Base-by-base conservation (phyloP, 2,113 vertebrate genomes). In the Dissostichus mawsoni region DNA sequence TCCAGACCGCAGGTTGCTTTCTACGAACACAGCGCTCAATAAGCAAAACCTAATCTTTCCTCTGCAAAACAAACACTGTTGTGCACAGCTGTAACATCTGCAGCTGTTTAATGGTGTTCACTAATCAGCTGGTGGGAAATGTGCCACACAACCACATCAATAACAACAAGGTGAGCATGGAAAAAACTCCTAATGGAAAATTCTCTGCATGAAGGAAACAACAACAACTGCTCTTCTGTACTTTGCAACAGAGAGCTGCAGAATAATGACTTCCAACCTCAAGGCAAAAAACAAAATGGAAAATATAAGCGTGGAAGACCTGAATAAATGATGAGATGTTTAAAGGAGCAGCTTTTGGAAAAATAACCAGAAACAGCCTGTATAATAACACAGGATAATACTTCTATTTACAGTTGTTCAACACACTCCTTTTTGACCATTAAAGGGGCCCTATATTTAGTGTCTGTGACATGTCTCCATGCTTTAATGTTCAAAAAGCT, bases 141-240 rank as follows among this genome's bases (percentile, higher is more conserved):
- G 82, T 61, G 82, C 45, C 53, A 62, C 75, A 85, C 77, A 80
- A 78, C 63, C 76, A 86, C 84, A 77, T 76, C 74, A 78, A 79
- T 79, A 88, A 76, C 88, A 89, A 74, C 67, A 76, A 76, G 85
- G 84, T 65, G 80, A 87, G 89, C 76, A 88, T 62, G 92, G 93
- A 95, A 94, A 94, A 92, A 82, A 81, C 61, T 78, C 81, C 65
- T 86, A 81, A 92, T 81, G 90, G 92, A 94, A 95, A 94, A 90
- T 81, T 80, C 71, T 23, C 58, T 4, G 66, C 75, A 69, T 66
- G 78, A 83, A 78, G 25, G 63, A 87, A 83, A 88, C 64, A 84
- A 78, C 53, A 82, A 59, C 57, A 82, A 59, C 59, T 1, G 25
- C 57, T 70, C 51, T 4, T 11, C 11, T 10, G 16, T 1, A 63